These are phyloP conservation scores for Drosophila obscura DNA, from an alignment of 1,140 invertebrate species.

Conservation along the genomic window DNA sequence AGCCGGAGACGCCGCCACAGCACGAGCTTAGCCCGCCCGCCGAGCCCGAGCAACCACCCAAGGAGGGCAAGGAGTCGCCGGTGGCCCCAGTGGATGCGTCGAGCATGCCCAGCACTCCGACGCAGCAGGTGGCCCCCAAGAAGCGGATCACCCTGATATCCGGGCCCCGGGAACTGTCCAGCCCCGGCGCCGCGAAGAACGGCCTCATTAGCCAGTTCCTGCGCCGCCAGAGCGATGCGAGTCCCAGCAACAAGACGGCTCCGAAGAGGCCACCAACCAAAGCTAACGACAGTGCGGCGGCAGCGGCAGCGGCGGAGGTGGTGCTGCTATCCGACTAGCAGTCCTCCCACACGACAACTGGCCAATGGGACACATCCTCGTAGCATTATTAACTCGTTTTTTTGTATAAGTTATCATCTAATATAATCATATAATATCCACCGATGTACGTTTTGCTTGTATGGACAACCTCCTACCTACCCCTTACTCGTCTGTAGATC, in stretches of 20 bases:
- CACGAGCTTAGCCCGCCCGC: constrained; percentile 35
- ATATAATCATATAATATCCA: constrained; percentile 14
- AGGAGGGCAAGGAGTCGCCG: background rate
- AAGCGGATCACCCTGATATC: constrained; percentile 84
- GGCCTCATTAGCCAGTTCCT: constrained; percentile 86
- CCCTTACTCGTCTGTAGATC: background rate
- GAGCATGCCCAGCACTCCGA: constrained; percentile 20
- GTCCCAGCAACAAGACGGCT: background rate
- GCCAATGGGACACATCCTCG: background rate
- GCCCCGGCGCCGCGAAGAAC: constrained; percentile 71
- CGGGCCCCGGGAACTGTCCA: constrained; percentile 70
- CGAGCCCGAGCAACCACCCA: background rate
- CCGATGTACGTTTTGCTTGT: constrained; percentile 17
- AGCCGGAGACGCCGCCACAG: constrained; percentile 19
- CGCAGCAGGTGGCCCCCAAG: constrained; percentile 60
- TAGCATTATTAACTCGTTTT: constrained; percentile 17
- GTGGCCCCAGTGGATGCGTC: background rate
- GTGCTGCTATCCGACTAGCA: constrained; percentile 65
- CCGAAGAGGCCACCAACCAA: too few species aligned
- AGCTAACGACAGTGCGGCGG: too few species aligned
- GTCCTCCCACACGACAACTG: background rate
- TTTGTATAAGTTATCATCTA: constrained; percentile 31
- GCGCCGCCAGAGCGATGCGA: constrained; percentile 77
- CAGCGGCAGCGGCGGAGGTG: constrained; percentile 15
- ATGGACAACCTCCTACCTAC: background rate